Conservation (phyloP, 2,888 invertebrate genomes). For the Macrosiphum euphorbiae region DNA sequence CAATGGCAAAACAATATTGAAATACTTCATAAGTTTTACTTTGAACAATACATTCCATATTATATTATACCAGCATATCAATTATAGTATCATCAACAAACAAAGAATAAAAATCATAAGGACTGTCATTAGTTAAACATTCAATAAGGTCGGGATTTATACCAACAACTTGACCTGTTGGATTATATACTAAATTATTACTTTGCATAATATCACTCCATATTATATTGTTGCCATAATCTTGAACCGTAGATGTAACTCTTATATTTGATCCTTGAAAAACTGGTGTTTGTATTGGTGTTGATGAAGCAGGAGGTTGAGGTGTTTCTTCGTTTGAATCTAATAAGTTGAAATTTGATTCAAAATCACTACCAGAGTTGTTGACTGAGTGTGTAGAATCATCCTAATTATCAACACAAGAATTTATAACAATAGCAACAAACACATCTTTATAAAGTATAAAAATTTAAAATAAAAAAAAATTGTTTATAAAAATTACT, state of each 20-base stretch:
- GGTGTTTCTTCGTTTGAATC: conserved; percentile 16
- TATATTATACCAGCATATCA: too few relatives aligned
- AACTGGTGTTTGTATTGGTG: conserved; percentile 20
- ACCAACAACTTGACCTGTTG: conserved; percentile 3
- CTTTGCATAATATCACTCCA: not conserved
- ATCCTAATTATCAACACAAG: conserved; percentile 15
- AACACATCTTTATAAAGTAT: not conserved
- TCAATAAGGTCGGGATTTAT: conserved; percentile 14
- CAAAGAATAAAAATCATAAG: not conserved
- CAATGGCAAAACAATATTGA: too few relatives aligned
- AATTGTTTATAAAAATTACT: not conserved
- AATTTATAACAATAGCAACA: not conserved
- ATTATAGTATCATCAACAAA: conserved; percentile 28
- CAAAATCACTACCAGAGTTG: conserved; percentile 20
- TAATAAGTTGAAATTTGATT: conserved; percentile 17
- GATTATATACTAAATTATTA: conserved; percentile 8
- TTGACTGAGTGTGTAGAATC: not conserved
- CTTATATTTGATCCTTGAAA: conserved; percentile 17
- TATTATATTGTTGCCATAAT: conserved; percentile 9
- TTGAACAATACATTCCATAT: too few relatives aligned
- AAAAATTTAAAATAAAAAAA: not conserved
- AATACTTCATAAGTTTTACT: too few relatives aligned
- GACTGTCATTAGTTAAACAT: not conserved
- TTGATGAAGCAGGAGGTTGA: conserved; percentile 20
- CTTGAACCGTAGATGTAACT: not conserved